Percentiles rank a stretch among this genome's conserved stretches.
These are phyloP conservation scores for Gobionotothen gibberifrons DNA, from an alignment of 2,797 vertebrate genomes.

Conservation along the genomic window DNA sequence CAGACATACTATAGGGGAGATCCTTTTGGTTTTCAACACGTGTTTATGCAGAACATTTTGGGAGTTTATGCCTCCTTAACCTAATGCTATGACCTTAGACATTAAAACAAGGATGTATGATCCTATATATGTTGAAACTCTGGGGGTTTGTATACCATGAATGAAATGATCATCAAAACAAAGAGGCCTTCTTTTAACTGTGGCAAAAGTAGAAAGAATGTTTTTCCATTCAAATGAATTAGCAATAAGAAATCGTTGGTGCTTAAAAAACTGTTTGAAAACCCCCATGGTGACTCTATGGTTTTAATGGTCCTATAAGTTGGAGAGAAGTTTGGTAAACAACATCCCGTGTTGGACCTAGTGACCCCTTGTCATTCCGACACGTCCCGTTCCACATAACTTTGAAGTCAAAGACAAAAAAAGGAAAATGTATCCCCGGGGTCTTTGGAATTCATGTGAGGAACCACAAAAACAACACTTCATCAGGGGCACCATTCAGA, in stretches of 20 bases:
- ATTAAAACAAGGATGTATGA: conserved; percentile 46
- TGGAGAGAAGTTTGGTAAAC: conserved; percentile 71
- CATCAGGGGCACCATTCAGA: conserved; percentile 81
- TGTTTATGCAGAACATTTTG: background rate
- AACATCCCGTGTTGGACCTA: conserved; percentile 69
- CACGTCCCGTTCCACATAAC: conserved; percentile 74
- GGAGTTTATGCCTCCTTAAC: conserved; percentile 8
- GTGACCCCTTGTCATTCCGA: conserved; percentile 75
- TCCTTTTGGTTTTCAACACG: background rate
- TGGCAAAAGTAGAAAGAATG: conserved; percentile 35
- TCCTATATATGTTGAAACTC: conserved; percentile 45
- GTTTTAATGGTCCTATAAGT: conserved; percentile 56
- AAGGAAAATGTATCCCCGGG: conserved; percentile 79
- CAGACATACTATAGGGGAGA: background rate
- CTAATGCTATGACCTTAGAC: conserved; percentile 5
- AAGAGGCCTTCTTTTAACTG: conserved; percentile 28
- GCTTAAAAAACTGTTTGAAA: conserved; percentile 57
- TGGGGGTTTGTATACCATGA: conserved; percentile 48
- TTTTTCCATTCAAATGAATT: conserved; percentile 49
- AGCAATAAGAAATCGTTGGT: conserved; percentile 40
- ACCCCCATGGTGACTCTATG: conserved; percentile 56
- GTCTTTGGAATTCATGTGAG: conserved; percentile 77
- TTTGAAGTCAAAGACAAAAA: conserved; percentile 84
- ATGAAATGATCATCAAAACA: conserved; percentile 59
- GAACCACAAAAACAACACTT: conserved; percentile 83